Base-by-base conservation (phyloP, 2,113 vertebrate genomes). In the Forbesichthys agassizii region DNA sequence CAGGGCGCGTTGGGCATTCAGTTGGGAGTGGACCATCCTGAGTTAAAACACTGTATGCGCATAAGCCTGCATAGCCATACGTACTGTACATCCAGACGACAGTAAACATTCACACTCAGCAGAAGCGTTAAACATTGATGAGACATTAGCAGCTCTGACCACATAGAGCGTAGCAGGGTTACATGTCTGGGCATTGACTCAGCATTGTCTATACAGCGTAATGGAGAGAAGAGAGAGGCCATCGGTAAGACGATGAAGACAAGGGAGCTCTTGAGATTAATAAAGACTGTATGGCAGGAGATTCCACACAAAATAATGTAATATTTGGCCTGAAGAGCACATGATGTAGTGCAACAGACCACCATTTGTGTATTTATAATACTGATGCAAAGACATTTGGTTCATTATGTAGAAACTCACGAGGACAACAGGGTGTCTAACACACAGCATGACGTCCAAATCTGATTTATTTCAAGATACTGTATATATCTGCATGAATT, bases 101-200 rank as follows among this genome's bases (percentile, higher is more conserved):
- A 61, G 68, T 64, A 68, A 62, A 69, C 16, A 54, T 9, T 13
- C 6, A 47, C 2, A 13, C n/a, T 74, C 51, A 49, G 1, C 13
- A 59, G 0, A 2, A 0, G 11, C 51, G 70, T 66, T 61, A 6
- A 73, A 77, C 16, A 20, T 58, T 42, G 36, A 42, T 42, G 36
- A 42, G 73, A 79, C 74, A 76, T 54, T 12, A 60, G 42, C 27
- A 52, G 52, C 13, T 66, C n/a, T 67, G 77, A 83, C 3, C 55
- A 42, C 64, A 79, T 83, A 71, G 27, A 75, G 54, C 62, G 54
- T 59, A 73, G 60, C 58, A 62, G 46, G 49, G 66, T 55, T 58
- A 71, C 14, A 52, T 56, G 51, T 77, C 74, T 67, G 72, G 53
- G 69, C 71, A 71, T 54, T 71, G 68, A 74, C 64, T 68, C 66